Conservation (phyloP, 2,888 invertebrate genomes). For the Tipula helvola region DNA sequence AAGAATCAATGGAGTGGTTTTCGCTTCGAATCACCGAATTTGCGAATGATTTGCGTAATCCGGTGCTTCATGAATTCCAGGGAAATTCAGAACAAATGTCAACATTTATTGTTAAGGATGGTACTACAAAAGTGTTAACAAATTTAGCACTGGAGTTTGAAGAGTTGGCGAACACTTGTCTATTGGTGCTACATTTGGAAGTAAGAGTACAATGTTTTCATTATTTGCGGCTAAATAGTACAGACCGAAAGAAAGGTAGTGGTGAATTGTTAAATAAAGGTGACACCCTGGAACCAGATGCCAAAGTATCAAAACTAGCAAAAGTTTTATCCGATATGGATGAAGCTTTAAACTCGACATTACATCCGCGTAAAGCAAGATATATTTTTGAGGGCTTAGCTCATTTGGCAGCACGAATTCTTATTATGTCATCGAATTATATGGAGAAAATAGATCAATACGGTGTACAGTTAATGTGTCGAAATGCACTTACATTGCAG, state of each 20-base stretch:
- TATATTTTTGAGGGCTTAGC: constrained; percentile 88
- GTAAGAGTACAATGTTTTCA: constrained; percentile 93
- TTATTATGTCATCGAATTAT: constrained; percentile 69
- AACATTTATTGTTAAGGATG: constrained; percentile 39
- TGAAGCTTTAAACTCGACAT: constrained; percentile 59
- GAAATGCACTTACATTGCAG: constrained; percentile 73
- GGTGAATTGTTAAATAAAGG: constrained; percentile 39
- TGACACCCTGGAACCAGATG: constrained; percentile 64
- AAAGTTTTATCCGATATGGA: constrained; percentile 65
- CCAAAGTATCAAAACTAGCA: constrained; percentile 63
- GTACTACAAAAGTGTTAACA: constrained; percentile 49
- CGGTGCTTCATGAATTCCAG: constrained; percentile 32
- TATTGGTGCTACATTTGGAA: constrained; percentile 86
- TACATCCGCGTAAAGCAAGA: constrained; percentile 68
- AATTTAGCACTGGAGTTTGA: constrained; percentile 70
- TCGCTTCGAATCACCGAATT: constrained; percentile 50
- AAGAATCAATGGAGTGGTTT: constrained; percentile 88
- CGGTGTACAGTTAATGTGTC: constrained; percentile 72
- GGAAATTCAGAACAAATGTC: constrained; percentile 10
- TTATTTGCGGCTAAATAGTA: constrained; percentile 56
- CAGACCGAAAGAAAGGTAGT: constrained; percentile 24
- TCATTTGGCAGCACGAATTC: constrained; percentile 58
- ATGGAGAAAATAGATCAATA: constrained; percentile 68
- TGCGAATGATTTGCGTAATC: constrained; percentile 42
- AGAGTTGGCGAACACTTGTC: constrained; percentile 79